Conservation (phyloP, 37 sponge, comb jelly and placozoan species). For the Beroe forskalii region DNA sequence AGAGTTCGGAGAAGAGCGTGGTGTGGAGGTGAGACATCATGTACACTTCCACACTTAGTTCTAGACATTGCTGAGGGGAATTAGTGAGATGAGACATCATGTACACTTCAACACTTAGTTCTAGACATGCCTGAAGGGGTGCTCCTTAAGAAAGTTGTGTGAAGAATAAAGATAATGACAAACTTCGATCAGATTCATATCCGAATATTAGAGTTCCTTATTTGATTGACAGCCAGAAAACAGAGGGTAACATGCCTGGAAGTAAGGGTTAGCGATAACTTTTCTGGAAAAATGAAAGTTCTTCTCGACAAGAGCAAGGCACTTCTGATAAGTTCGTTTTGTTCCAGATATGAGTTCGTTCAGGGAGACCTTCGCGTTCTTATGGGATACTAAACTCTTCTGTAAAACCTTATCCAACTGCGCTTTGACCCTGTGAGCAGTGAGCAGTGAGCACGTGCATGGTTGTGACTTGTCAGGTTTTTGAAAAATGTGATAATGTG, state of each 20-base stretch:
- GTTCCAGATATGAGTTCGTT: neutral
- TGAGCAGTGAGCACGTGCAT: no score
- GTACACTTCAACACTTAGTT: constrained; percentile 47
- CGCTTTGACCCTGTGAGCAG: neutral
- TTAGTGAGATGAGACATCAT: constrained; percentile 10
- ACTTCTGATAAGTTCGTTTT: neutral
- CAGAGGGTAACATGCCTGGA: no score
- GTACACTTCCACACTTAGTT: constrained; percentile 51
- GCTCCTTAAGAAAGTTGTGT: no score
- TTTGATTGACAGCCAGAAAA: no score
- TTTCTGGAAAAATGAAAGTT: constrained; percentile 32
- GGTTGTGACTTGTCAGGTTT: no score
- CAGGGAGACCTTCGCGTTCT: constrained; percentile 12
- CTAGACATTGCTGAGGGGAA: neutral
- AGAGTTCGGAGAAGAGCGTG: constrained; percentile 33
- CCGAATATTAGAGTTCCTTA: no score
- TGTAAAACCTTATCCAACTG: constrained; percentile 12
- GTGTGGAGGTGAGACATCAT: constrained; percentile 36
- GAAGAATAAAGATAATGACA: no score
- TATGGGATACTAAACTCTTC: constrained; percentile 38
- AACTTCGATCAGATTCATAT: no score
- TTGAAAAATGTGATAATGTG: no score
- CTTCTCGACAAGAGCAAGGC: constrained; percentile 37
- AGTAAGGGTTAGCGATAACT: constrained; percentile 15
- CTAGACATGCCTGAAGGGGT: neutral